phyloP scores from a whole-genome alignment of 2,113 vertebrate genomes.

The Marcusenius ussheri region DNA sequence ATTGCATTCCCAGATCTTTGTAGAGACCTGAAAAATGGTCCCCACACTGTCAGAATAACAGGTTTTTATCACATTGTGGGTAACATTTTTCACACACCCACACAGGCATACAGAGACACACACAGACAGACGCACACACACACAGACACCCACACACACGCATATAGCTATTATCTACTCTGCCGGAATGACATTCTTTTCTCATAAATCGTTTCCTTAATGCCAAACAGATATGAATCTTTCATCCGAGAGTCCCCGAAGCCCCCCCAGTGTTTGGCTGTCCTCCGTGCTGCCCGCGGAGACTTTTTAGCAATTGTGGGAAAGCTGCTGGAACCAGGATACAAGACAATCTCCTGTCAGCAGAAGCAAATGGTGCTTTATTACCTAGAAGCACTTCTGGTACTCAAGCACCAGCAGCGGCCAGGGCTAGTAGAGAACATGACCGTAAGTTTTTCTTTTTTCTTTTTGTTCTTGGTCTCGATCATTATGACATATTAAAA shows the following conservation, averaged over 20 bases:
- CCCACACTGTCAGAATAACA: too few relatives aligned
- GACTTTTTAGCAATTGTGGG: not conserved
- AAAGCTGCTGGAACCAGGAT: not conserved
- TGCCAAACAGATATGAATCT: not conserved
- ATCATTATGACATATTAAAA: not conserved
- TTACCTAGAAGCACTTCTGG: not conserved
- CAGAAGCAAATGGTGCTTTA: not conserved
- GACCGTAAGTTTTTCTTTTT: not conserved
- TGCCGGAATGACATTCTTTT: not conserved
- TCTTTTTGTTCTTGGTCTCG: not conserved
- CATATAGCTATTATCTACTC: not conserved
- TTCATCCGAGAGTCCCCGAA: not conserved
- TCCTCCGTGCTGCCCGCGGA: not conserved
- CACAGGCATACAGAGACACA: not conserved
- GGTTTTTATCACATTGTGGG: too few relatives aligned
- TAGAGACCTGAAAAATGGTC: too few relatives aligned
- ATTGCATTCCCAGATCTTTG: too few relatives aligned
- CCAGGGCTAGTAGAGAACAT: not conserved
- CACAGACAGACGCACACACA: not conserved
- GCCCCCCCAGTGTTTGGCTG: not conserved
- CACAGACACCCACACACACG: not conserved
- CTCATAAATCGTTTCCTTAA: not conserved
- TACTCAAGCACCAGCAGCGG: not conserved
- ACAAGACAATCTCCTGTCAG: not conserved
- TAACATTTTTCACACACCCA: not conserved